Evolutionary conservation across 1,140 invertebrate species (phyloP), one percentile per base, ranked within the genome.

Genomic region (Drosophila ohnishii): DNA sequence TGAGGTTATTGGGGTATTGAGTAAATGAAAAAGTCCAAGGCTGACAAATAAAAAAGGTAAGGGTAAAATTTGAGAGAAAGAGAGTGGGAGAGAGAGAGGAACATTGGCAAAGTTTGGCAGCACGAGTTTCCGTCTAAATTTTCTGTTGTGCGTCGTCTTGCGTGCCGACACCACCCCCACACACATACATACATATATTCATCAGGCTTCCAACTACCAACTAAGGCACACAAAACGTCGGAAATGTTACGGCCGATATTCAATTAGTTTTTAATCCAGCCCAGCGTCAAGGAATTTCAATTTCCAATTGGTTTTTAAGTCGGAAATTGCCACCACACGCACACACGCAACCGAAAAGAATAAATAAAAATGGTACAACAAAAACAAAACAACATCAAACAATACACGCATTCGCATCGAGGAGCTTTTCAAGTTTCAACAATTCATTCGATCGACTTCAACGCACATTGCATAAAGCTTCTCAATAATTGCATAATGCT

Each of bases 301-400:
- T 79, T 86, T 82, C 51, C 71, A 87, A 87, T 87, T 83, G 83
- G 58, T 87, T 87, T 87, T 87, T 83, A 87, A 87, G 82, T 86
- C 83, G 61, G 32, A 78, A 71, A 73, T 70, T 74, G 70, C 65
- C 74, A 59, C 56, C 65, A 65, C 48, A 74, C 59, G 60, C 69
- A 82, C 66, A 57, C 64, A 82, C 63, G 66, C 44, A 32, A 35
- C 62, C 44, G 6, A 16, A 51, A 47, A 37, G 40, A 61, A 62
- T 11, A 16, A 11, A 19, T 10, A 51, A 32, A 67, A 62, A 58
- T 34, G 53, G 28, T 53, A 44, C 64, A 19, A 71, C 9, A 45
- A 48, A 51, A 60, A 30, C 30, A 32, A 28, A 32, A 9, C 4
- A 28, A 28, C 5, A 51, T 37, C 19, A 45, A 63, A 65, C 32